These are phyloP conservation scores for Fringilla coelebs DNA, from an alignment of 2,797 vertebrate species.

Conservation along the genomic window DNA sequence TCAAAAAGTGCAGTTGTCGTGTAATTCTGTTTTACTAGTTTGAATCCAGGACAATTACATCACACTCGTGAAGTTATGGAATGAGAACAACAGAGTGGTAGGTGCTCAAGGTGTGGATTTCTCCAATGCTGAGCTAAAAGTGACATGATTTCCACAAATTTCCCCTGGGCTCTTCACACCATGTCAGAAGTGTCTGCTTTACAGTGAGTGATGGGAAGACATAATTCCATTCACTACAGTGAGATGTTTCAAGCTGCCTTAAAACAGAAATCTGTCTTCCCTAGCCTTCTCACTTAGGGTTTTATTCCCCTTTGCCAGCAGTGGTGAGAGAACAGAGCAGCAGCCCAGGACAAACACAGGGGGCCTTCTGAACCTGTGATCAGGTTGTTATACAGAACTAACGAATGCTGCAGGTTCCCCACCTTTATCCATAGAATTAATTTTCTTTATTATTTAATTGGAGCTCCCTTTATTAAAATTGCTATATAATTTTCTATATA, in stretches of 20 bases:
- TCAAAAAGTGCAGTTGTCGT: background rate
- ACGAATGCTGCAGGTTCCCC: background rate
- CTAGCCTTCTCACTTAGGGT: background rate
- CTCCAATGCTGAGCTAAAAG: background rate
- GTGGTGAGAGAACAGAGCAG: background rate
- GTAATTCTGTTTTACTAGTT: background rate
- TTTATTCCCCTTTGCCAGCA: background rate
- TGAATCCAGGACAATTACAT: background rate
- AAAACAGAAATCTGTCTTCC: background rate
- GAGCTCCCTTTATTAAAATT: background rate
- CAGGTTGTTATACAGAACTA: background rate
- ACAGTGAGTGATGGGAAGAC: background rate
- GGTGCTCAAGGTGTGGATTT: background rate
- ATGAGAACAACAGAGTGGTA: background rate
- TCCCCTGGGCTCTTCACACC: background rate
- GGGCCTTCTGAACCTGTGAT: background rate
- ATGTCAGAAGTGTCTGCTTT: background rate
- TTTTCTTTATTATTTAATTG: background rate
- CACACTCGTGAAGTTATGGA: background rate
- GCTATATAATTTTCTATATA: background rate
- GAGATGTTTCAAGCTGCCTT: background rate
- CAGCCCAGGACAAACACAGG: background rate
- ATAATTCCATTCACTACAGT: background rate
- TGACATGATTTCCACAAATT: background rate
- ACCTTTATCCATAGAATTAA: background rate